These are phyloP conservation scores for Drosophila kambysellisi DNA, from an alignment of 2,888 invertebrate genomes.

Conservation along the genomic window DNA sequence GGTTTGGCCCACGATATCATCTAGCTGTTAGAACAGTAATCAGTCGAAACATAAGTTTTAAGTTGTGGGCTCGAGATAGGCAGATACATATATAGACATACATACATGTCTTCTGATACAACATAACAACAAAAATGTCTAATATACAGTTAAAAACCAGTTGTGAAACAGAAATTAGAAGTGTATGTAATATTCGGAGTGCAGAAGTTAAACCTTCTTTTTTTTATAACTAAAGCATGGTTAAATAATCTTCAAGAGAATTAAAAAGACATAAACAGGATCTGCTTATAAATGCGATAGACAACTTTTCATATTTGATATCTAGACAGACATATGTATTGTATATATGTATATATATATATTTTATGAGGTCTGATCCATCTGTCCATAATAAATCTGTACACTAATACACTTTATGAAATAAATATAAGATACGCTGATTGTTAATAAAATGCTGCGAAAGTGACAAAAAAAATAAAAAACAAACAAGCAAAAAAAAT, in stretches of 20 bases:
- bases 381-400: not conserved
- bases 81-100: too few species aligned
- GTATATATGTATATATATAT: not conserved
- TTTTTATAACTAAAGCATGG: not conserved
- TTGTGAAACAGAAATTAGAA: not conserved
- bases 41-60: not conserved
- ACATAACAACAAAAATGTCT: not conserved
- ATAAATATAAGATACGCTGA: conserved; percentile 44
- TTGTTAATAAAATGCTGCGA: conserved; percentile 45
- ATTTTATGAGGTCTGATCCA: not conserved
- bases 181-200: not conserved
- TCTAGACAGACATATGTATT: not conserved
- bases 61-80: not conserved
- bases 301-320: not conserved
- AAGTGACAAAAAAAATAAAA: conserved; percentile 30
- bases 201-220: not conserved
- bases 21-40: not conserved
- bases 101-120: too few species aligned
- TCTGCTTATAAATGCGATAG: not conserved
- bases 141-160: not conserved
- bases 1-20: not conserved
- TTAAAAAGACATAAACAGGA: not conserved
- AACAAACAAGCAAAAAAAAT: not conserved
- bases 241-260: not conserved
- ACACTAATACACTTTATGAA: not conserved